phyloP scores from a whole-genome alignment of 2,113 vertebrate species.

The Heterocephalus glaber region DNA sequence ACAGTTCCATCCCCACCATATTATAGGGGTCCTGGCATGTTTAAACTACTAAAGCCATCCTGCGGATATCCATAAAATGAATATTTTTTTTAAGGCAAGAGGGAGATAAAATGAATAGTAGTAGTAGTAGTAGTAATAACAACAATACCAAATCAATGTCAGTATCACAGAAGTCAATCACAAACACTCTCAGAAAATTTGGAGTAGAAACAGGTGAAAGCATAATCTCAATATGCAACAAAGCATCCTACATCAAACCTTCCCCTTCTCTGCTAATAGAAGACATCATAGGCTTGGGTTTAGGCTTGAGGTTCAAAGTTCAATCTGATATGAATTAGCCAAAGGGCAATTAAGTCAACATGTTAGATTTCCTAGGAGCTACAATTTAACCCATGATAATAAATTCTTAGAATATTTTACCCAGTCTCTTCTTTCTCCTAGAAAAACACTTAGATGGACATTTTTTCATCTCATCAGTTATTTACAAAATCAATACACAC shows the following conservation, averaged over 20 bases:
- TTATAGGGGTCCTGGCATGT: background rate
- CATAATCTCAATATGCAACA: slow-evolving; percentile 22
- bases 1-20: background rate
- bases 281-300: background rate
- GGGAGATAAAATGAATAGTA: background rate
- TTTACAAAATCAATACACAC: slow-evolving; percentile 53
- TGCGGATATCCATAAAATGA: background rate
- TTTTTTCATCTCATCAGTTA: background rate
- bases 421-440: background rate
- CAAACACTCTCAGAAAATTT: background rate
- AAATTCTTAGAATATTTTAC: slow-evolving; percentile 15
- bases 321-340: background rate
- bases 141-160: background rate
- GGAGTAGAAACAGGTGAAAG: background rate
- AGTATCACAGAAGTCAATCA: background rate
- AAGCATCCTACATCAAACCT: background rate
- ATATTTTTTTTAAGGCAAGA: background rate
- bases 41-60: background rate
- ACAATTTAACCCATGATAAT: background rate
- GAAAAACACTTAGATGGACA: background rate
- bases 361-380: background rate
- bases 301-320: background rate
- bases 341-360: background rate
- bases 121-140: background rate
- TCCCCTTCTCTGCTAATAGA: background rate